These are phyloP conservation scores for Heterocephalus glaber DNA, from an alignment of 2,113 vertebrate genomes.

Conservation along the genomic window DNA sequence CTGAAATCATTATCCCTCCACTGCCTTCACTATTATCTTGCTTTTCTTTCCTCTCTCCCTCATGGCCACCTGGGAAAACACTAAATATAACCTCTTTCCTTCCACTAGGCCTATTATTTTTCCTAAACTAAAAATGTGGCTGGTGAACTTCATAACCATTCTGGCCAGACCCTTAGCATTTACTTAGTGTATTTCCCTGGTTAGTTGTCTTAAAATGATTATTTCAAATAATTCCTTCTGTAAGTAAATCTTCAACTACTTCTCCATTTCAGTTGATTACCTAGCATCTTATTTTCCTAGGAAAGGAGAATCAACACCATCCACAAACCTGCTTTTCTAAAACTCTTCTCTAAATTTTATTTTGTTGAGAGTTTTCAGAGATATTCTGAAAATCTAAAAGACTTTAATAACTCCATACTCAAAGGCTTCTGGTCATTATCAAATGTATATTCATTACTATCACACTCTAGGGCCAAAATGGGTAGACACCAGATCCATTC, in stretches of 20 bases:
- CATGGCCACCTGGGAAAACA: not conserved
- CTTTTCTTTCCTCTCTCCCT: not conserved
- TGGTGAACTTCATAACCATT: not conserved
- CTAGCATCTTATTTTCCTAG: not conserved
- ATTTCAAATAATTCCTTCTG: not conserved
- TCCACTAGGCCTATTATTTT: not conserved
- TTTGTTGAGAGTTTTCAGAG: not conserved
- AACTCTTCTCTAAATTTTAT: too few species aligned
- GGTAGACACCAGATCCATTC: not conserved
- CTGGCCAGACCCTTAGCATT: not conserved
- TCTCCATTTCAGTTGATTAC: not conserved
- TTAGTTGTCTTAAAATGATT: not conserved
- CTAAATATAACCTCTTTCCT: not conserved
- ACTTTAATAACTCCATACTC: not conserved
- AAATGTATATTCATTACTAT: not conserved
- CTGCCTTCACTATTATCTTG: not conserved
- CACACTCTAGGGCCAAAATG: too few species aligned
- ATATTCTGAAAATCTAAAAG: not conserved
- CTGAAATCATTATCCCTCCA: not conserved
- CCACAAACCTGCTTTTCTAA: not conserved
- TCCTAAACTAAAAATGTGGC: not conserved
- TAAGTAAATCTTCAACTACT: not conserved
- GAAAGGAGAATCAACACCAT: not conserved
- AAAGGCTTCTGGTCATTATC: not conserved
- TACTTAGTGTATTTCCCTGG: not conserved